Evolutionary conservation across 1,140 invertebrate genomes (phyloP).

Genomic region (Cryptotermes secundus): DNA sequence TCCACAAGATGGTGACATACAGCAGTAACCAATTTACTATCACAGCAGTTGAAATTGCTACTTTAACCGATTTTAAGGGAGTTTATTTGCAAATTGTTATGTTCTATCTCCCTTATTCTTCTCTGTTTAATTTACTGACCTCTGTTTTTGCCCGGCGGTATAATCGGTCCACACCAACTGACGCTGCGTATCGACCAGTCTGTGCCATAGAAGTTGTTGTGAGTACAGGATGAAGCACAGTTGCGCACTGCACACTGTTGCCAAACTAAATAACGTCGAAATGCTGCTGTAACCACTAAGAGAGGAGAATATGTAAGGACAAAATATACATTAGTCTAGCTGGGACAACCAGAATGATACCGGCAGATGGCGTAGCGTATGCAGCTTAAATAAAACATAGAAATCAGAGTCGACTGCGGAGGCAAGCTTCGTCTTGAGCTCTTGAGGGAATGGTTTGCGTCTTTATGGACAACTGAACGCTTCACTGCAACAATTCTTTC

Average conservation of each 20-base stretch:
- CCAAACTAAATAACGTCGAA: not conserved
- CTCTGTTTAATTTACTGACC: not conserved
- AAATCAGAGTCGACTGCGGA: too few relatives aligned
- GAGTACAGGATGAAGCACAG: not conserved
- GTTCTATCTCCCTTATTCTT: not conserved
- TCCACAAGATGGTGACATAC: too few relatives aligned
- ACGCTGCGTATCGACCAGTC: conserved; percentile 1
- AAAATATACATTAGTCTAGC: not conserved
- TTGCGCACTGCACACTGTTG: not conserved
- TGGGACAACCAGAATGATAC: not conserved
- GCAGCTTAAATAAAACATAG: too few relatives aligned
- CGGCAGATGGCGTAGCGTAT: too few relatives aligned
- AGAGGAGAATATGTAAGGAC: not conserved
- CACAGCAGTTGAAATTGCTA: too few relatives aligned
- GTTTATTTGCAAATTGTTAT: not conserved
- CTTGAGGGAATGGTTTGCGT: too few relatives aligned
- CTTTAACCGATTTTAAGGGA: not conserved
- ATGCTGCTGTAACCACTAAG: not conserved
- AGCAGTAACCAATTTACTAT: too few relatives aligned
- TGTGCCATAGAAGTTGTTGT: not conserved
- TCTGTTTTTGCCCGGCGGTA: not conserved
- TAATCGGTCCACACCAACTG: not conserved
- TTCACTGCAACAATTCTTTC: too few relatives aligned
- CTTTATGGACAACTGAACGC: too few relatives aligned
- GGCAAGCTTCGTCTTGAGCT: too few relatives aligned